Conservation (phyloP, 92 coral and sea anemone species). For the Siderastrea siderea region DNA sequence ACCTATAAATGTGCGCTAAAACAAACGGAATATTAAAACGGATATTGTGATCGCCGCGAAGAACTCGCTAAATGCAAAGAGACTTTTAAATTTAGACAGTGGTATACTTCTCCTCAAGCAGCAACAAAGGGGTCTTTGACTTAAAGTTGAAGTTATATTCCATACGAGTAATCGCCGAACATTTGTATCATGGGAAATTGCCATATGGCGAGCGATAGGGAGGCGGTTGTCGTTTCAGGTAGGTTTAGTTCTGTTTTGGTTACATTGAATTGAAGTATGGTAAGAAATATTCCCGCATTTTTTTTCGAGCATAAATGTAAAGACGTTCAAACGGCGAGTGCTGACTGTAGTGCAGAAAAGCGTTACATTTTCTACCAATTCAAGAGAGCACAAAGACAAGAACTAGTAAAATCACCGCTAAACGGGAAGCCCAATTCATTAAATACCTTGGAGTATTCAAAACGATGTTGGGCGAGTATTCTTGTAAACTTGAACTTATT, state of each 20-base stretch:
- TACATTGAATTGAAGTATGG: not conserved
- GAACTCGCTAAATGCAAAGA: not conserved
- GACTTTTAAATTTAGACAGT: not conserved
- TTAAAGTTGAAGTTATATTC: not conserved
- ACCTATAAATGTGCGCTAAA: not conserved
- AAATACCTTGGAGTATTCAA: not conserved
- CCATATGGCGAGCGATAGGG: conserved; percentile 49
- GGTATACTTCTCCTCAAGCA: not conserved
- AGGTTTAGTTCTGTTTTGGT: not conserved
- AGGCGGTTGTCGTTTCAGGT: conserved; percentile 60
- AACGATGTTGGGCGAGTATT: not conserved
- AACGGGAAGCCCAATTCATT: not conserved
- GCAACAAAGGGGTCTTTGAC: not conserved
- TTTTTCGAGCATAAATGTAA: not conserved
- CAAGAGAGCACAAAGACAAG: not conserved
- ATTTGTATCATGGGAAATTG: conserved; percentile 47
- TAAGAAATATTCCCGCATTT: not conserved
- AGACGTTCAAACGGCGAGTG: not conserved
- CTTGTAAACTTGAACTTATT: too few species aligned
- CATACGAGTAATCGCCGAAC: not conserved
- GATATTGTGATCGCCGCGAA: conserved; percentile 5
- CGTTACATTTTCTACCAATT: not conserved
- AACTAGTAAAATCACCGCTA: not conserved
- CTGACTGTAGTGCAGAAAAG: not conserved
- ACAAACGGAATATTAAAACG: not conserved